Percentiles rank a stretch among this genome's conserved stretches.
These are phyloP conservation scores for Pempheris klunzingeri DNA, from an alignment of 2,797 vertebrate species.

Conservation along the genomic window DNA sequence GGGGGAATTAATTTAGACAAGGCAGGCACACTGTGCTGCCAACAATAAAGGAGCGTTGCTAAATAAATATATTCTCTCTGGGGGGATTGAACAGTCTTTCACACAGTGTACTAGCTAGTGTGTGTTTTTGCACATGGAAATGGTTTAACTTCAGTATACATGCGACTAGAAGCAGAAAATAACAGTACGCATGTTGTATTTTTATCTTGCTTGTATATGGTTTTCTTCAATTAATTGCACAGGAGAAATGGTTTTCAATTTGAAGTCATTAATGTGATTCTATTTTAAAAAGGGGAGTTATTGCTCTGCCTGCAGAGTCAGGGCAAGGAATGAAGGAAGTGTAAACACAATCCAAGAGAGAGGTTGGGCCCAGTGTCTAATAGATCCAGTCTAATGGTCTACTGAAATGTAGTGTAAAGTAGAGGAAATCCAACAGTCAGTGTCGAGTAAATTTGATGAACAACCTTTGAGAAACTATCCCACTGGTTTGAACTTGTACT, in stretches of 20 bases:
- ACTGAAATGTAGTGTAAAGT: slow-evolving; percentile 16
- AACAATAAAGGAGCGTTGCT: slow-evolving; percentile 59
- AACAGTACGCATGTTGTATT: slow-evolving; percentile 22
- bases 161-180: slow-evolving; percentile 37
- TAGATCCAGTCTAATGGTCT: slow-evolving; percentile 11
- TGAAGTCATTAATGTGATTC: background rate
- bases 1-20: slow-evolving; percentile 56
- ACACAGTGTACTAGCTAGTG: slow-evolving; percentile 36
- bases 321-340: slow-evolving; percentile 4
- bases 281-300: slow-evolving; percentile 17
- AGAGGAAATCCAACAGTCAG: slow-evolving; percentile 5
- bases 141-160: slow-evolving; percentile 36
- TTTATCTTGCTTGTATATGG: slow-evolving; percentile 2
- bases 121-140: slow-evolving; percentile 43
- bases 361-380: slow-evolving; percentile 2
- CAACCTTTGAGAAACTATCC: slow-evolving; percentile 40
- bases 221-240: slow-evolving; percentile 19
- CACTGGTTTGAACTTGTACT: slow-evolving; percentile 43
- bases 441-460: slow-evolving; percentile 38
- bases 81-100: slow-evolving; percentile 40
- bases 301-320: slow-evolving; percentile 12
- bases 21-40: slow-evolving; percentile 37
- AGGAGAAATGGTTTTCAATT: slow-evolving; percentile 5
- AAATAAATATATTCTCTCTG: slow-evolving; percentile 69
- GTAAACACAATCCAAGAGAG: slow-evolving; percentile 13